Base-by-base conservation (phyloP, 64 coral and sea anemone genomes). In the Catalaphyllia jardinei region DNA sequence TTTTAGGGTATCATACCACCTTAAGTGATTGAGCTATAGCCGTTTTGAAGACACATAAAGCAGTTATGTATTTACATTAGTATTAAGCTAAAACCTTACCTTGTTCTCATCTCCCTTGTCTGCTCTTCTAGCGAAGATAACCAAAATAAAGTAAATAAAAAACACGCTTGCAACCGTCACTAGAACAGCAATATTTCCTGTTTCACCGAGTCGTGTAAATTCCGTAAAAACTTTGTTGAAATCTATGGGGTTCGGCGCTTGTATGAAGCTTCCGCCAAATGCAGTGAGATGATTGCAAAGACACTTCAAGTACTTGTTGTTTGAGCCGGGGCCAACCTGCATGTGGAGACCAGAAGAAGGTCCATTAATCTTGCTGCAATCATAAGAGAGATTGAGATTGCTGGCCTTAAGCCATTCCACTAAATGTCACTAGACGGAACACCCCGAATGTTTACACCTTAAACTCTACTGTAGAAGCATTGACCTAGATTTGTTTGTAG, bases 201-300 rank as follows among this genome's bases (percentile, higher is more conserved):
- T 42, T 46, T 76, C 74, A 10, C 73, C 38, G 10, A 76, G 73
- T 17, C 73, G 31, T 17, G 73, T 49, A 76, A 76, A 76, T 49
- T 76, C 73, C 5, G 17, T 49, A 13, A 76, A 76, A 76, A 76
- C 73, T 76, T 76, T 76, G 73, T 76, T 22, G 73, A 76, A 50
- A 17, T 76, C 73, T 17, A 76, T 95, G 30, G 93, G 93, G 42
- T 95, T 95, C 15, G 93, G 93, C 25, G 71, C 93, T 28, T 92
- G 72, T 46, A 91, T 69, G 4, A 95, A 60, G 25, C 84, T 87
- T 24, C 93, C 93, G 22, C 93, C 93, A 78, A 95, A 95, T 2
- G 89, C 80, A n/a, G 93, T 95, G 24, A 95, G 81, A 88, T 95
- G 93, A 54, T 91, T 92, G 78, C 93, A 95, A 5, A 95, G 71